Conservation (phyloP, 2,888 invertebrate species). For the Autographa pulchrina region DNA sequence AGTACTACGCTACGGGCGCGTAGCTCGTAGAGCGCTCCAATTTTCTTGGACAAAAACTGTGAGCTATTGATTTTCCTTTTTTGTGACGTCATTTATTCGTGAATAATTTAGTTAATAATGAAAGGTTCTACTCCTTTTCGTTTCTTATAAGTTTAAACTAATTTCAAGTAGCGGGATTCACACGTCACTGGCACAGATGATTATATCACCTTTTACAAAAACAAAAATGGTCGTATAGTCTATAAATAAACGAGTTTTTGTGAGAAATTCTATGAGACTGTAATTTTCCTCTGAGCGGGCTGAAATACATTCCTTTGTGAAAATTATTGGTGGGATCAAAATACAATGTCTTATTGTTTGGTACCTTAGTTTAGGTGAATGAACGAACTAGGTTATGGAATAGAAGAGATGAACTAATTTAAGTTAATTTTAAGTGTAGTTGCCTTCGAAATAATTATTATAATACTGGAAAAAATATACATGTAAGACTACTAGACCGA, state of each 20-base stretch:
- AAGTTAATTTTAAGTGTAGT: too few relatives aligned
- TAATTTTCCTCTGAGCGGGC: not conserved
- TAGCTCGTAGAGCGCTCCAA: constrained; percentile 46
- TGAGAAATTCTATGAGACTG: not conserved
- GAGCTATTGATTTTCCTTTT: constrained; percentile 40
- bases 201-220: not conserved
- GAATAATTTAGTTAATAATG: constrained; percentile 6
- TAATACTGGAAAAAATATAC: too few relatives aligned
- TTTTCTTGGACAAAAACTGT: constrained; percentile 52
- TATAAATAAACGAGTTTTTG: not conserved
- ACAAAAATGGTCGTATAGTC: not conserved
- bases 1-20: constrained; percentile 68
- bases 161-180: not conserved
- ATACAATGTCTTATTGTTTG: not conserved
- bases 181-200: not conserved
- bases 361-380: not conserved
- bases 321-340: not conserved
- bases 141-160: not conserved
- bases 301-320: not conserved
- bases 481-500: too few relatives aligned
- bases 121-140: not conserved
- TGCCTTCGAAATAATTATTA: too few relatives aligned
- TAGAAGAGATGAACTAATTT: not conserved
- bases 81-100: constrained; percentile 42
- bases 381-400: not conserved